These are phyloP conservation scores for Scrobipalpa costella DNA, from an alignment of 2,888 invertebrate species.

Conservation along the genomic window DNA sequence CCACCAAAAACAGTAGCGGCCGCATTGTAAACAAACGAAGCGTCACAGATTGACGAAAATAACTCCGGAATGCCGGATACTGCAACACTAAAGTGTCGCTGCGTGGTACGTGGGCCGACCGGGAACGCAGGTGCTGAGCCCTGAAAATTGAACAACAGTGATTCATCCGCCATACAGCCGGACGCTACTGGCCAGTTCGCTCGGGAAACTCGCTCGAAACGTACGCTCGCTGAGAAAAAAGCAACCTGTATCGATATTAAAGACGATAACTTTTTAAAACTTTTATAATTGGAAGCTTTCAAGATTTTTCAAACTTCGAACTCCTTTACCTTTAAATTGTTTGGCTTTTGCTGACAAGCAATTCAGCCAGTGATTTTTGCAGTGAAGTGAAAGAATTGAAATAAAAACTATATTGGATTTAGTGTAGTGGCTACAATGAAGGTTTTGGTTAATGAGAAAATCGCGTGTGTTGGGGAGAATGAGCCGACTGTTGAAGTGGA, in stretches of 20 bases:
- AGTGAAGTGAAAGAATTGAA: constrained; percentile 14
- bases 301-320: not conserved
- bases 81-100: constrained; percentile 47
- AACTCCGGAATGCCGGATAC: constrained; percentile 78
- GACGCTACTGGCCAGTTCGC: constrained; percentile 39
- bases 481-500: constrained; percentile 62
- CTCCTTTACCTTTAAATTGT: no score
- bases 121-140: constrained; percentile 19
- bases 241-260: constrained; percentile 49
- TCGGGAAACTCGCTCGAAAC: constrained; percentile 31
- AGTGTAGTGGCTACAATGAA: constrained; percentile 55
- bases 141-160: constrained; percentile 19
- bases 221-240: constrained; percentile 29
- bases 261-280: constrained; percentile 47
- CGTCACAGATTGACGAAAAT: constrained; percentile 66
- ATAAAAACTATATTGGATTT: no score
- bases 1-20: constrained; percentile 51
- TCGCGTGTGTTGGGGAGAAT: constrained; percentile 63
- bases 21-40: constrained; percentile 70
- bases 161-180: constrained; percentile 17
- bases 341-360: no score
- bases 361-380: not conserved
- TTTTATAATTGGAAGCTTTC: constrained; percentile 32
- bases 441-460: constrained; percentile 68
- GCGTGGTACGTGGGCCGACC: constrained; percentile 18